Base-by-base conservation (phyloP, 1,140 invertebrate species). In the Conopomorpha cramerella region DNA sequence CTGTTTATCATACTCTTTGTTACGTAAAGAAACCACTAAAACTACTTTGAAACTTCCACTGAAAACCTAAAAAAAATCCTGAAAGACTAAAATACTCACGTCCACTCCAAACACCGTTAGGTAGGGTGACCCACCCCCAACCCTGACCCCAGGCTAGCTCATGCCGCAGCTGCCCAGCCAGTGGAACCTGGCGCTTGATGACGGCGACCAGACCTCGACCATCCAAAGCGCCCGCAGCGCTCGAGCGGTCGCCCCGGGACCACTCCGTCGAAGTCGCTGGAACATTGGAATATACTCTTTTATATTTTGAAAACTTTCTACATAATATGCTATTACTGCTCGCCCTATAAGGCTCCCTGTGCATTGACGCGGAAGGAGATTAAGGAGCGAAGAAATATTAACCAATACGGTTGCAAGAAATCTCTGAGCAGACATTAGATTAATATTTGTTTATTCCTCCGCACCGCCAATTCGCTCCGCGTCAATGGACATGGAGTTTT, bases 51-150 rank as follows among this genome's bases (percentile, higher is more conserved):
- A 23, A 23, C 19, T 6, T 4, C 19, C 19, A 23, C 19, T 6
- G 4, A 23, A 23, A 10, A 23, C 19, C 19, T 6, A 12, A 4
- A 13, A 28, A 4, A n/a, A n/a, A n/a, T n/a, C n/a, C n/a, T n/a
- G n/a, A n/a, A n/a, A n/a, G 6, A 16, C 15, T 33, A 23, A 12
- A 39, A 16, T 37, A 76, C 74, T 73, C 45, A 71, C 81, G 78
- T 50, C 81, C 81, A 49, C 80, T 82, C 81, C 81, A 83, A 1
- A 82, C 80, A 1, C 81, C 81, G 36, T 83, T 83, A 4, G 81
- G 81, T 42, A 83, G 45, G 1, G 81, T 83, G 38, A 82, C 81
- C 81, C 81, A 83, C 3, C 82, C 82, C 81, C 81, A 83, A 15
- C 82, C 82, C 38, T 82, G 81, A 2, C 81, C 73, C 72, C 76